Evolutionary conservation across 2,113 vertebrate genomes (phyloP), one percentile per base, ranked within the genome.

Genomic region (Xiphophorus hellerii): DNA sequence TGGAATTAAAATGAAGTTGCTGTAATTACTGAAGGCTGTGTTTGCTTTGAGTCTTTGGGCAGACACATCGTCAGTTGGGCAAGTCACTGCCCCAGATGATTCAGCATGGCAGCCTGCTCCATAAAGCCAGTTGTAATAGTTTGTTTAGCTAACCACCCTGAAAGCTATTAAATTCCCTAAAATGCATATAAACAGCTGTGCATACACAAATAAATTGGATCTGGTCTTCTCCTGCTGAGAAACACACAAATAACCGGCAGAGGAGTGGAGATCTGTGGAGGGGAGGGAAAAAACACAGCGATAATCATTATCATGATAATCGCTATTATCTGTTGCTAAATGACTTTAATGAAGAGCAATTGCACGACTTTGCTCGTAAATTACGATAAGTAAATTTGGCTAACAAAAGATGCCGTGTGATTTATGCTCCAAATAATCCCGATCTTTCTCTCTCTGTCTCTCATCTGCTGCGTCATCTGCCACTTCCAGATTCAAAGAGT

Each of bases 401-500:
- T 78, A 73, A 82, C 77, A 75, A 72, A 63, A 83, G 20, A 22
- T 61, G 42, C 17, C 28, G 54, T 70, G n/a, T 86, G 82, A 90
- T 89, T 81, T 80, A 87, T 87, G 66, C 48, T 77, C 71, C 15
- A 74, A 76, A 83, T 84, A 74, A 75, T 77, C 61, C 76, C 63
- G 76, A 66, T 87, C 51, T 58, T n/a, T 89, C 60, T 77, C 20
- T 87, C 75, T 77, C 68, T 88, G 62, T 89, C 73, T 88, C 30
- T 76, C 48, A 37, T 74, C 86, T 81, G 81, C 82, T 86, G 86
- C 93, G 13, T 78, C 69, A 20, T 77, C 74, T 69, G 79, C 85
- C 82, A 77, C 82, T 91, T 90, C 88, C 94, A 99, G 97, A 94
- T 99, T 99, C 94, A 99, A 99, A 96, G 97, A 98, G 98, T 99